These are phyloP conservation scores for Sus scrofa DNA, from an alignment of 2,113 vertebrate species.

Conservation along the genomic window DNA sequence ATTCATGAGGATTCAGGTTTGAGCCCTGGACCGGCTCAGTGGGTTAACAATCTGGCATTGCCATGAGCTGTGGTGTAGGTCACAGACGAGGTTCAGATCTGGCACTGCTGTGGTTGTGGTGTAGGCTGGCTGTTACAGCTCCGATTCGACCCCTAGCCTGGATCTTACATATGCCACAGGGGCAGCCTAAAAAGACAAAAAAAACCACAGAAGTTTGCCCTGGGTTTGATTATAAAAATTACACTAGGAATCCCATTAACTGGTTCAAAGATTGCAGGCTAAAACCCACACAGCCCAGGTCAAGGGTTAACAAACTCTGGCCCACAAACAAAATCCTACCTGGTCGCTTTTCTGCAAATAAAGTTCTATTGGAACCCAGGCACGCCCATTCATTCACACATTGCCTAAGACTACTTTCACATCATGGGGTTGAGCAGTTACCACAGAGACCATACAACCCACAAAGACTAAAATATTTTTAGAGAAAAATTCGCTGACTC, in stretches of 20 bases:
- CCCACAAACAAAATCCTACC: neutral
- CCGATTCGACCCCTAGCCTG: no score
- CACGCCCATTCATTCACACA: neutral
- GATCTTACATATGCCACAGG: no score
- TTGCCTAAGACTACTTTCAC: neutral
- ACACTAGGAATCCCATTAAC: neutral
- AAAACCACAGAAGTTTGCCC: neutral
- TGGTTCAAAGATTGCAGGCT: neutral
- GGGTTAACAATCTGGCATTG: no score
- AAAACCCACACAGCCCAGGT: neutral
- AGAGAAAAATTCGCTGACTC: slow-evolving; percentile 8
- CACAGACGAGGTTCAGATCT: no score
- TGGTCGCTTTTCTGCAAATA: neutral
- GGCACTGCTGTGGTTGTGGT: no score
- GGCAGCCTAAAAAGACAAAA: no score
- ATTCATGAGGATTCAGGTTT: no score
- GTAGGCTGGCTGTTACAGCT: no score
- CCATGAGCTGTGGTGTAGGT: no score
- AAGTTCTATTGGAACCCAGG: slow-evolving; percentile 10
- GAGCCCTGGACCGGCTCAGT: no score
- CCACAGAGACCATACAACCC: neutral
- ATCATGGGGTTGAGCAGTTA: neutral
- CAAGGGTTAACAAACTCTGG: neutral
- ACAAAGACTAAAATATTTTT: slow-evolving; percentile 8
- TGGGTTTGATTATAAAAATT: neutral